phyloP scores from a whole-genome alignment of 2,888 invertebrate genomes.

The Falcaria lacertinaria region DNA sequence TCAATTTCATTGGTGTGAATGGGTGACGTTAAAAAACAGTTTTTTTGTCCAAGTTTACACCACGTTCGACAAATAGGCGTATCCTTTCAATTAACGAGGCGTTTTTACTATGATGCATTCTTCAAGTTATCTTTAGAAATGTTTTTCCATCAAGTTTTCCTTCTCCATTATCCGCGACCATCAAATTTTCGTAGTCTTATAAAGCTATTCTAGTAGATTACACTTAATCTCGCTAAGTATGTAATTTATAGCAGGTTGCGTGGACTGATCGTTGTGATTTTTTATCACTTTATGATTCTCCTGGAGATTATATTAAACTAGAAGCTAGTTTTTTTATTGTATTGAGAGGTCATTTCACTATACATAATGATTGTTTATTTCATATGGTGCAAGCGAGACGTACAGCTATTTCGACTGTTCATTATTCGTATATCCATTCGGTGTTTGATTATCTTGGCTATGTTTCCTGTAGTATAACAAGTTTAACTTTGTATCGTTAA shows the following conservation, averaged over 20 bases:
- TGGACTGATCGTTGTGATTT: neutral
- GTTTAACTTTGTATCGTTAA: neutral
- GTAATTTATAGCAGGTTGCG: too few relatives aligned
- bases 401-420: too few relatives aligned
- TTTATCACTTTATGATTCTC: neutral
- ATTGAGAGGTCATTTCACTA: too few relatives aligned
- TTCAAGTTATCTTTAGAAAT: neutral
- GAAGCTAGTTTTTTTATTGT: too few relatives aligned
- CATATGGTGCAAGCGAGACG: too few relatives aligned
- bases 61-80: neutral
- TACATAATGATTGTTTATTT: too few relatives aligned
- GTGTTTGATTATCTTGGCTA: too few relatives aligned
- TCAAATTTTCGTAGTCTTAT: neutral
- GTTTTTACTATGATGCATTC: neutral
- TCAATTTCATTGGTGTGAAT: neutral
- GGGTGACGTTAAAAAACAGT: neutral
- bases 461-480: too few relatives aligned
- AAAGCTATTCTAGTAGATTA: neutral
- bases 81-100: neutral
- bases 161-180: neutral
- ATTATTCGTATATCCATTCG: too few relatives aligned
- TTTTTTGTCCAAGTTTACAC: neutral
- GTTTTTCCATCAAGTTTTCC: neutral
- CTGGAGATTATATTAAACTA: too few relatives aligned
- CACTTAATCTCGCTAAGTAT: neutral